Percentiles rank a stretch among this genome's conserved stretches.
Evolutionary conservation across 1,140 invertebrate genomes (phyloP).

Genomic region (Leptestheria dahalacensis): DNA sequence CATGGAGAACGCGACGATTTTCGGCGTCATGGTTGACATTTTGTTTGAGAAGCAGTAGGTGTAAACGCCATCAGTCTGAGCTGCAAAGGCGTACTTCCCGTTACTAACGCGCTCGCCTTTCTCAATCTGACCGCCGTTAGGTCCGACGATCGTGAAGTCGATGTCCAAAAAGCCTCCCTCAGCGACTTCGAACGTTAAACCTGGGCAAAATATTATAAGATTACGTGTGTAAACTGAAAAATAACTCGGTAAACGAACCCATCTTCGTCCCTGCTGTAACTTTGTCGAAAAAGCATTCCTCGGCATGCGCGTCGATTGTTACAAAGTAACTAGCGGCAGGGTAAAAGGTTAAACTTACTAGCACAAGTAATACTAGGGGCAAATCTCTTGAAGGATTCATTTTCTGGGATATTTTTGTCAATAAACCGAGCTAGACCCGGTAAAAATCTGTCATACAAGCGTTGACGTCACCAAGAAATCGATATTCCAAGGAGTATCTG

Average conservation of each 20-base stretch:
- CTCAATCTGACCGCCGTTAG: conserved; percentile 79
- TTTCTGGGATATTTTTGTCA: no score
- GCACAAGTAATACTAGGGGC: no score
- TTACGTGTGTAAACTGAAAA: not conserved
- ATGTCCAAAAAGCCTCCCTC: conserved; percentile 99
- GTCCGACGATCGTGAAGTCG: conserved; percentile 86
- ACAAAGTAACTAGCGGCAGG: conserved; percentile 49
- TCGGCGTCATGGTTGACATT: conserved; percentile 98
- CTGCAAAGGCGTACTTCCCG: conserved; percentile 97
- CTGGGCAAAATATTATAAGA: conserved; percentile 31
- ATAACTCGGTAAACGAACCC: no score
- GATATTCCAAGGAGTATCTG: no score
- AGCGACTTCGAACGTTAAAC: conserved; percentile 93
- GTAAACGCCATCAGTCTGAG: conserved; percentile 76
- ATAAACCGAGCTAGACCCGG: no score
- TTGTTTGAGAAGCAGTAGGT: conserved; percentile 98
- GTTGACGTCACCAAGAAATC: no score
- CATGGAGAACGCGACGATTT: conserved; percentile 95
- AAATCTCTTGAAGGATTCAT: no score
- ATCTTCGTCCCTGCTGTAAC: conserved; percentile 76
- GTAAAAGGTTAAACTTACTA: no score
- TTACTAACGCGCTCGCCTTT: conserved; percentile 85
- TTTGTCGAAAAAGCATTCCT: conserved; percentile 96
- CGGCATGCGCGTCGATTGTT: conserved; percentile 89
- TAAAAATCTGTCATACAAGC: no score